These are phyloP conservation scores for Stenchaetothrips biformis DNA, from an alignment of 2,888 invertebrate genomes.

Conservation along the genomic window DNA sequence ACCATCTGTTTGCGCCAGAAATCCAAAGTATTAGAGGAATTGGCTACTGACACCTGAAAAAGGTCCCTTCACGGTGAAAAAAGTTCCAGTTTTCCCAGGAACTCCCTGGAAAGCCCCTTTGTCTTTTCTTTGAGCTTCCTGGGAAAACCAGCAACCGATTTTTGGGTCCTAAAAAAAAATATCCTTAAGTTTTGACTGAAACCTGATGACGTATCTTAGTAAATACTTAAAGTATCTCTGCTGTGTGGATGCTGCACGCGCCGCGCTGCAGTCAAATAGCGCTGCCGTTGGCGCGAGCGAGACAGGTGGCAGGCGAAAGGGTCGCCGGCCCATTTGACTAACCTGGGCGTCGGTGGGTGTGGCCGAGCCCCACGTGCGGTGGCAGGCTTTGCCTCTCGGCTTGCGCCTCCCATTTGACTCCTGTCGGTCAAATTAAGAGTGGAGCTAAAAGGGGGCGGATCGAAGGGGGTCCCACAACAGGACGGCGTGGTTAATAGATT, in stretches of 20 bases:
- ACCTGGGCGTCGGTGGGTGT: neutral
- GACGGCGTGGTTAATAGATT: slow-evolving; percentile 2
- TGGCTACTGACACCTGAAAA: too few relatives aligned
- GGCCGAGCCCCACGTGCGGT: neutral
- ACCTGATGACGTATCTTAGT: too few relatives aligned
- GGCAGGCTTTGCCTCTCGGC: neutral
- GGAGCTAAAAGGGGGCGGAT: slow-evolving; percentile 15
- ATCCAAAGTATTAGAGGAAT: too few relatives aligned
- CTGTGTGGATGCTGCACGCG: neutral
- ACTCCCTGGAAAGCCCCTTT: too few relatives aligned
- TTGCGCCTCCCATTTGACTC: slow-evolving; percentile 16
- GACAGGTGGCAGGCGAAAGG: neutral
- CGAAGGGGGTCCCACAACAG: slow-evolving; percentile 1
- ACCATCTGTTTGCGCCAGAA: too few relatives aligned
- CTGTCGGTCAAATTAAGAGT: slow-evolving; percentile 23
- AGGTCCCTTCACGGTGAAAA: too few relatives aligned
- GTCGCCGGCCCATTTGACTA: neutral
- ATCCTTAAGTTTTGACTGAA: too few relatives aligned
- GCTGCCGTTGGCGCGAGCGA: neutral
- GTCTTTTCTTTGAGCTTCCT: too few relatives aligned
- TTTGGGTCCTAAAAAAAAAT: too few relatives aligned
- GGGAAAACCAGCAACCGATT: too few relatives aligned
- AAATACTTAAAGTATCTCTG: too few relatives aligned
- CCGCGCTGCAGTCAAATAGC: neutral
- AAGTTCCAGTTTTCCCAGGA: too few relatives aligned